Evolutionary conservation across 2,888 invertebrate genomes (phyloP).

Genomic region (Gymnosoma rotundatum): DNA sequence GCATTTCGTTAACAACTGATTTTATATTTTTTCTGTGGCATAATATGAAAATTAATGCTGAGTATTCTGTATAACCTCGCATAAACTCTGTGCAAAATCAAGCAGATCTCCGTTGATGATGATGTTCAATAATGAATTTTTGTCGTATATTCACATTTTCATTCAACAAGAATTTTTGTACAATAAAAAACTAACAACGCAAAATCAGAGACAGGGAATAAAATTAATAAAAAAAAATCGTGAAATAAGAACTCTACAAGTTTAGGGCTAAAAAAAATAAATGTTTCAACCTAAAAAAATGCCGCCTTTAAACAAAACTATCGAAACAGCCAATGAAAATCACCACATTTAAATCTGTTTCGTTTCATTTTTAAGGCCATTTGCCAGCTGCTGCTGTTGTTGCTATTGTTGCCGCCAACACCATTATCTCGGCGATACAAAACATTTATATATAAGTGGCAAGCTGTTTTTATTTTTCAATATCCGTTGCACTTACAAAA

Average conservation of each 20-base stretch:
- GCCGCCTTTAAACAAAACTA: constrained; percentile 67
- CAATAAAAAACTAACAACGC: not conserved
- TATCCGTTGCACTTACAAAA: constrained; percentile 58
- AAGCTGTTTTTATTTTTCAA: constrained; percentile 72
- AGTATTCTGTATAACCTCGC: not conserved
- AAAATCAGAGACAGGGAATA: constrained; percentile 43
- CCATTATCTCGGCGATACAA: constrained; percentile 65
- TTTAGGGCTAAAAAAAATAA: constrained; percentile 16
- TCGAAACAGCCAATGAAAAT: constrained; percentile 70
- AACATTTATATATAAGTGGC: constrained; percentile 69
- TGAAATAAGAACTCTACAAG: constrained; percentile 36
- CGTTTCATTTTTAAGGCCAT: constrained; percentile 60
- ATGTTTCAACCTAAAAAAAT: constrained; percentile 54
- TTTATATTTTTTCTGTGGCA: not conserved
- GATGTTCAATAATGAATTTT: constrained; percentile 45
- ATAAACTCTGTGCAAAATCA: constrained; percentile 34
- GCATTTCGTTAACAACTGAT: not conserved
- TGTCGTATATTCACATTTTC: constrained; percentile 38
- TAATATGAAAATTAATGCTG: not conserved
- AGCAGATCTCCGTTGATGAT: constrained; percentile 42
- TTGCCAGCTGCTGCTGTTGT: constrained; percentile 68
- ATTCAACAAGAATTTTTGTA: constrained; percentile 40
- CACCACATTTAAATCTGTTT: constrained; percentile 68
- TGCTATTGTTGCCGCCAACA: constrained; percentile 69
- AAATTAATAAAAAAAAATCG: constrained; percentile 57